Evolutionary conservation across 2,888 invertebrate genomes (phyloP).

Genomic region (Latheticus oryzae): DNA sequence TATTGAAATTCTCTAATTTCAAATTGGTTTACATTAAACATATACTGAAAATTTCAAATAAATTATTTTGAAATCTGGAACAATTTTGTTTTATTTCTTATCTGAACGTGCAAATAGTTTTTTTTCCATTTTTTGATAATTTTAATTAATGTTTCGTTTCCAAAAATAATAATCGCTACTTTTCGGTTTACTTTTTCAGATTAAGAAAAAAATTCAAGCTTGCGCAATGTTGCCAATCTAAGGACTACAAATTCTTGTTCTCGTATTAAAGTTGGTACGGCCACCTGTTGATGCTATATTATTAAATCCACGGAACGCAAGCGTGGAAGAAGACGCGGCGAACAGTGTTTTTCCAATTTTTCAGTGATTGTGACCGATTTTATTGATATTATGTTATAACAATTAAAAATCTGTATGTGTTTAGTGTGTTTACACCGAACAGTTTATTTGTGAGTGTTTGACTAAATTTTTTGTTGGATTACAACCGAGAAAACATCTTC

Average conservation of each 20-base stretch:
- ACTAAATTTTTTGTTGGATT: constrained; percentile 18
- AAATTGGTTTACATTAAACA: too few relatives aligned
- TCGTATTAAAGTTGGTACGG: constrained; percentile 10
- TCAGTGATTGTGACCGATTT: constrained; percentile 27
- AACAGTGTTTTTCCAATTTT: constrained; percentile 35
- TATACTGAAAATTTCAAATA: too few relatives aligned
- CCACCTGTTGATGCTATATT: constrained; percentile 32
- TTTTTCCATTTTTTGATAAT: too few relatives aligned
- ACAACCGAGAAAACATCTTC: constrained; percentile 23
- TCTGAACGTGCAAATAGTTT: too few relatives aligned
- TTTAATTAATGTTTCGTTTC: too few relatives aligned
- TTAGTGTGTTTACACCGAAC: constrained; percentile 9
- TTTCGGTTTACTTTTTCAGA: too few relatives aligned
- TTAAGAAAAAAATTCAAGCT: constrained; percentile 5
- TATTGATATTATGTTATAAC: constrained; percentile 14
- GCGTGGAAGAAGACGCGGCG: constrained; percentile 39
- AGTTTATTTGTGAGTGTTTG: constrained; percentile 6
- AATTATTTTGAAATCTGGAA: too few relatives aligned
- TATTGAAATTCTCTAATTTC: too few relatives aligned
- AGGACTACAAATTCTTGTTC: not conserved
- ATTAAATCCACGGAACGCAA: constrained; percentile 38
- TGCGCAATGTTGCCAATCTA: constrained; percentile 16
- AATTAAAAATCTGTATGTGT: constrained; percentile 9
- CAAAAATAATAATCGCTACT: too few relatives aligned
- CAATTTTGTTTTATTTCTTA: too few relatives aligned